Base-by-base conservation (phyloP, 2,113 vertebrate genomes). In the Nyctibius bracteatus region DNA sequence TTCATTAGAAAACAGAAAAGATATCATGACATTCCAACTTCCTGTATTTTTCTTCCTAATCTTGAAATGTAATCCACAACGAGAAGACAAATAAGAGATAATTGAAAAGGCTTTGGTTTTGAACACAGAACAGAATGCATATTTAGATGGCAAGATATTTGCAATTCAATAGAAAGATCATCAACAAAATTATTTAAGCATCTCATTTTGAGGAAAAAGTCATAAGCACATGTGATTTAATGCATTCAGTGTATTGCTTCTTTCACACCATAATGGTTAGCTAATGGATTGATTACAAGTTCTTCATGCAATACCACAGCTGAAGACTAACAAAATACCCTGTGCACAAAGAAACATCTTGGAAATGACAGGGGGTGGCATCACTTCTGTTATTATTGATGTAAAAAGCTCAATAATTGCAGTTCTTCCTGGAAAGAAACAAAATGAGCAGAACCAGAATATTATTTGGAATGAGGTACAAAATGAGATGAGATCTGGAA, bases 221-320 rank as follows among this genome's bases (percentile, higher is more conserved):
- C n/a, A 4, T 73, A 93, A 93, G 31, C 57, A 84, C 46, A 72
- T 61, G 68, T 65, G 72, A 88, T 90, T 90, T 71, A 84, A 86
- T 58, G 52, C 31, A 81, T 35, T 85, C 57, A 75, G 47, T 65
- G 46, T 72, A 84, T 41, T 63, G 41, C 55, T 93, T 74, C 68
- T 83, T 90, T 86, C 92, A 96, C 72, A 92, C 63, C 20, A 47
- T 43, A 94, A 96, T 87, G 47, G 65, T 52, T 78, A 91, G 89
- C 86, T 97, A 96, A 94, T 92, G 65, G 86, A 94, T 70, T 89
- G 84, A 91, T 82, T 89, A 90, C 58, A 92, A 94, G 75, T 73
- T 88, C 79, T 78, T 68, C 57, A 44, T 59, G 49, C 37, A 54
- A 49, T 13, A 89, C 37, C 58, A 88, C 54, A 87, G 91, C 70